Base-by-base conservation (phyloP, 2,797 vertebrate genomes). In the Urosaurus nigricauda region DNA sequence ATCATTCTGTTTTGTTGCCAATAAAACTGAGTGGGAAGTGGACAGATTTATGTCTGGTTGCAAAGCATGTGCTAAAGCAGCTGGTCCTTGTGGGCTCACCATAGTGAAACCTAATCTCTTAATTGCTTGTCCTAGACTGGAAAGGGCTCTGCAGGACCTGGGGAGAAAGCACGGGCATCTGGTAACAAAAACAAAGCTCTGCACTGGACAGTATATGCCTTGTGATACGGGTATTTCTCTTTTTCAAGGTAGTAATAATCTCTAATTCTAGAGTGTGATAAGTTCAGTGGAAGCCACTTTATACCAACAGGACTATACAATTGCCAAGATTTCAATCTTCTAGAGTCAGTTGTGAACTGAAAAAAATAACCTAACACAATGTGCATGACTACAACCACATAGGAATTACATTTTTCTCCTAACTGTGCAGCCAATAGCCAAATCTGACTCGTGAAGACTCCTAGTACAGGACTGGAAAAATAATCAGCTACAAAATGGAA, bases 51-150 rank as follows among this genome's bases (percentile, higher is more conserved):
- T 19, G 87, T 78, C 74, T 75, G 24, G 53, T 35, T 79, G 85
- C 87, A 37, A 88, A 84, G 71, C 83, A 9, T 8, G 13, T 0
- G 75, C 63, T 70, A 84, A 53, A 63, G 68, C 84, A 51, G 74
- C n/a, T 51, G 2, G 86, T 53, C 79, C 75, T 8, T 5, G 40
- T 9, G 78, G 0, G 43, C 53, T 35, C 35, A 47, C 35, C 7
- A 0, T 51, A 0, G 7, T 6, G 83, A 86, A 86, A 88, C 63
- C 29, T 60, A 78, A 93, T 89, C 85, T 84, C 78, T 51, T 90
- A 77, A 88, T 88, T 51, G 85, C 53, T 51, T 51, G 47, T 74
- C 43, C 5, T 79, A 63, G 80, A 32, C 40, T 77, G 84, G 70
- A 65, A 82, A 81, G 29, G 70, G 53, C 58, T 26, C 16, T 43